Evolutionary conservation across 1,140 invertebrate species (phyloP).

Genomic region (Nasonia giraulti): DNA sequence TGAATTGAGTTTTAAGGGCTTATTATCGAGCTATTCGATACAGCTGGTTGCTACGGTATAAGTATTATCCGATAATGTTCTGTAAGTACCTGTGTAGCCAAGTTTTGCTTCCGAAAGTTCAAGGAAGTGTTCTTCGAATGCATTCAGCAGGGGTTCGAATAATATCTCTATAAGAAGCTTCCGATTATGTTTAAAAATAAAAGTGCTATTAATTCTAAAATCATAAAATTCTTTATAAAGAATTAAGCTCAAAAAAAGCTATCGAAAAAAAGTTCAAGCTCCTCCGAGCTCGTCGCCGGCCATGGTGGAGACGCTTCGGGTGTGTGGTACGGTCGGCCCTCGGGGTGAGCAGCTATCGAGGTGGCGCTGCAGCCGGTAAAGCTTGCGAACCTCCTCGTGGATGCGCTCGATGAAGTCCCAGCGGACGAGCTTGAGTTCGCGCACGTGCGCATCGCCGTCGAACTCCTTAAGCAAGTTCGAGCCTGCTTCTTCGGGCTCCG

Average conservation of each 20-base stretch:
- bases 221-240: background rate
- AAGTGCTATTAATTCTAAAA: background rate
- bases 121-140: no score
- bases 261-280: background rate
- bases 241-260: no score
- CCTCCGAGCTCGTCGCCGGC: background rate
- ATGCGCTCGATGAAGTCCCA: constrained; percentile 44
- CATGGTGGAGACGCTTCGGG: constrained; percentile 40
- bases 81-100: no score
- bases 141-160: no score
- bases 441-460: constrained; percentile 1
- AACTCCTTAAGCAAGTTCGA: background rate
- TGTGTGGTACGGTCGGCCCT: background rate
- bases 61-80: background rate
- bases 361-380: constrained; percentile 36
- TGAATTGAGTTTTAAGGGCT: no score
- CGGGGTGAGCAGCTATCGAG: constrained; percentile 34
- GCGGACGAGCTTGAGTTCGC: constrained; percentile 35
- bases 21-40: background rate
- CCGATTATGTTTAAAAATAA: background rate
- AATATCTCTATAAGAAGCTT: no score
- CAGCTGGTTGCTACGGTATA: background rate
- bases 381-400: constrained; percentile 14
- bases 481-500: background rate
- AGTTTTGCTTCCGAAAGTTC: no score